Evolutionary conservation across 2,113 vertebrate genomes (phyloP).

Genomic region (Calyptommatus sinebrachiatus): DNA sequence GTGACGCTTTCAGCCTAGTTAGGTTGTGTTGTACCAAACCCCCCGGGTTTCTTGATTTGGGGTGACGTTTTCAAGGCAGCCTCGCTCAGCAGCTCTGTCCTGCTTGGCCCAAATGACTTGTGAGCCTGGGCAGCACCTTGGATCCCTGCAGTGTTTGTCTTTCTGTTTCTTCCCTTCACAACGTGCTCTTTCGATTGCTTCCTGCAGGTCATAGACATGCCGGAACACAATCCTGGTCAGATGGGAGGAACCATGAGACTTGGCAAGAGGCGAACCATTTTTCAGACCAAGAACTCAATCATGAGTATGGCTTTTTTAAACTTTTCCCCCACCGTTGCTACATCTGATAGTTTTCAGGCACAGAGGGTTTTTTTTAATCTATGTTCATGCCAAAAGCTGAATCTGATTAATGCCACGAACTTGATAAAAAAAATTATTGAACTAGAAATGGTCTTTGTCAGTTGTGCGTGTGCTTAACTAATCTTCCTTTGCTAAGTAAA

Average conservation of each 20-base stretch:
- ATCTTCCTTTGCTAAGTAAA: too few species aligned
- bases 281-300: conserved; percentile 85
- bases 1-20: too few species aligned
- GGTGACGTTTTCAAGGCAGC: too few species aligned
- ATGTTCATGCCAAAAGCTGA: not conserved
- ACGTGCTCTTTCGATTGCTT: conserved; percentile 5
- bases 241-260: conserved; percentile 98
- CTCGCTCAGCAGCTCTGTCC: too few species aligned
- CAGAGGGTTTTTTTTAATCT: not conserved
- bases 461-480: too few species aligned
- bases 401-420: not conserved
- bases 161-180: not conserved
- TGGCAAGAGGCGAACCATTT: conserved; percentile 92
- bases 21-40: too few species aligned
- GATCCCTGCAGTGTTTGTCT: not conserved
- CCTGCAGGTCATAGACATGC: conserved; percentile 93
- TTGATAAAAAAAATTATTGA: not conserved
- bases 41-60: too few species aligned
- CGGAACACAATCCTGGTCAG: conserved; percentile 94
- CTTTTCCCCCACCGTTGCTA: not conserved
- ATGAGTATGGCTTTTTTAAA: conserved; percentile 78
- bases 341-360: not conserved
- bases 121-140: too few species aligned
- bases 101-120: too few species aligned
- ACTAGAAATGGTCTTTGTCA: not conserved